Evolutionary conservation across 2,113 vertebrate species (phyloP), one percentile per base, ranked within the genome.

Genomic region (human (Homo sapiens)): DNA sequence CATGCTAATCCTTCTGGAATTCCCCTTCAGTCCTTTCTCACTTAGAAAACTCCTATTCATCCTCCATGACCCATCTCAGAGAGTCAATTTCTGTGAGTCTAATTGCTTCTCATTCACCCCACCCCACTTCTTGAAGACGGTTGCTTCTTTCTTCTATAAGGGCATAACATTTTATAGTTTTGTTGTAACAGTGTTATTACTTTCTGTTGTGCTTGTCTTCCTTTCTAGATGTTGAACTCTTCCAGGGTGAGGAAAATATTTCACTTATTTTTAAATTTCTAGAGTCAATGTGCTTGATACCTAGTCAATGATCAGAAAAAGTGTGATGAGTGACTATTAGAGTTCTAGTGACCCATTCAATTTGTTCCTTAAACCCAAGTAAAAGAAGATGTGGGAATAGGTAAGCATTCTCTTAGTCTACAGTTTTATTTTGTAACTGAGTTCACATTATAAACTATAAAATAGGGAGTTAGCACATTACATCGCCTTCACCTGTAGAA

Each of bases 391-490:
- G 25, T 83, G 32, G 10, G 59, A 85, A 75, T 72, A 95, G 7
- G 38, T 80, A 8, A 92, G 12, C 14, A 91, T n/a, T 68, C 48
- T 89, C 12, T 81, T 40, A 52, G 32, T 84, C 57, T 70, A 43
- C 9, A 23, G 18, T 85, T 66, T 75, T 55, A 94, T 70, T 96
- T 93, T 80, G 16, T 57, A 13, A 17, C 35, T 88, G 35, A 43
- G 3, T 96, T 90, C 82, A 96, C 27, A n/a, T 81, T 93, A 61
- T 91, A 68, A 66, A 27, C 40, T 79, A 22, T 52, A 85, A 94
- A 73, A 80, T 30, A 88, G 10, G 30, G 3, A 73, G 25, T 78
- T 17, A 25, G 11, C 55, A 61, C 2, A 27, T 76, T 59, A 43
- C 75, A 89, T 68, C 23, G 40, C 8, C 0, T 89, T 48, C 13